Base-by-base conservation (phyloP, 2,888 invertebrate genomes). In the Tenthredo notha region DNA sequence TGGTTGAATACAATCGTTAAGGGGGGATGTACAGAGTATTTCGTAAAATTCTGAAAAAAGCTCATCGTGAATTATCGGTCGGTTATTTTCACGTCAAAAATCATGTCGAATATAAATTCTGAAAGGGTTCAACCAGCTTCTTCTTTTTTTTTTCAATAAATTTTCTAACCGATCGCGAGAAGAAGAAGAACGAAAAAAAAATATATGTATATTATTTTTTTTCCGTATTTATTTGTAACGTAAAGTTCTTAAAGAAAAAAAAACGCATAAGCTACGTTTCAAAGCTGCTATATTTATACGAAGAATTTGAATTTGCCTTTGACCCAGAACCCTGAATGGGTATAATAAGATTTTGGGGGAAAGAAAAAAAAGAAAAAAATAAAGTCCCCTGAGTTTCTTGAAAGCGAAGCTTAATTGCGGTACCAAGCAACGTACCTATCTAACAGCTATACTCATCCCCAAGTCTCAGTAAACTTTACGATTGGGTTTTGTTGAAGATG, bases 1-100 rank as follows among this genome's bases (percentile, higher is more conserved):
- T 43, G 10, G 72, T 40, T 74, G 43, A 74, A 74, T 74, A 21
- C 40, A 74, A 74, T 74, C 43, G 43, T 21, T 74, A 21, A 40
- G 43, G 10, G 21, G 43, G 9, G 9, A 18, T 72, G 37, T 18
- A 70, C 18, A 4, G 43, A 40, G 43, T 74, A 74, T 74, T 74
- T 12, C 2, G 12, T 67, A 33, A 0, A 6, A 67, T 18, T 33
- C 15, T 33, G 6, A 12, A 33, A 33, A 67, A 67, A 1, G 67
- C 67, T 12, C 33, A 33, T 67, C 33, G 33, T 33, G 33, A 67
- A 67, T 67, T 33, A 18, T 33, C 67, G 33, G 33, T 33, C 33
- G 18, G 67, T 67, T 67, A 67, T 67, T 67, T 67, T 33, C 67
- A 67, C 67, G 67, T 67, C 15, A 33, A 18, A 15, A 33, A 67